Evolutionary conservation across 2,888 invertebrate genomes (phyloP).

Genomic region (Athalia cordata): DNA sequence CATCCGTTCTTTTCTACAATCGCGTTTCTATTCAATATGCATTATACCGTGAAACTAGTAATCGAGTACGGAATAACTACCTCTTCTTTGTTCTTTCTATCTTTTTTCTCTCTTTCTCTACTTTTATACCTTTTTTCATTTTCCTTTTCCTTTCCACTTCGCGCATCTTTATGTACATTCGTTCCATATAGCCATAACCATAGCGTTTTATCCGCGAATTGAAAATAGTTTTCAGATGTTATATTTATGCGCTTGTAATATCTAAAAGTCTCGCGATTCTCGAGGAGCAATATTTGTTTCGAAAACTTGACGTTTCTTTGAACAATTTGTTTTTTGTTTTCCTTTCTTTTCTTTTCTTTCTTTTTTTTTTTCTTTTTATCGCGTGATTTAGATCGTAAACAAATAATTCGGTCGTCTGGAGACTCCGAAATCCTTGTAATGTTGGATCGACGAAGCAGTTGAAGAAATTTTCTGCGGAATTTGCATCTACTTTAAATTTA

Average conservation of each 20-base stretch:
- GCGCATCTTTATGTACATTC: neutral
- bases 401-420: constrained; percentile 15
- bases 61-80: constrained; percentile 22
- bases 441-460: too few species aligned
- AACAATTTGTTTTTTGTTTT: neutral
- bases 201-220: too few species aligned
- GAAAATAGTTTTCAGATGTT: neutral
- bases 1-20: too few species aligned
- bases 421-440: neutral
- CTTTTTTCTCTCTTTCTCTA: constrained; percentile 39
- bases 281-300: neutral
- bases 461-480: neutral
- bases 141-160: constrained; percentile 22
- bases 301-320: neutral
- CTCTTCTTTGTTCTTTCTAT: constrained; percentile 45
- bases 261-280: neutral
- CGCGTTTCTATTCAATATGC: too few species aligned
- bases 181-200: too few species aligned
- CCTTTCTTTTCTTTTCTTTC: neutral
- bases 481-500: constrained; percentile 13
- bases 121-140: constrained; percentile 31
- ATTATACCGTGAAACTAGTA: neutral
- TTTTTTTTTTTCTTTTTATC: neutral
- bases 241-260: neutral
- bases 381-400: neutral